Evolutionary conservation across 2,113 vertebrate species (phyloP).

Genomic region (Anarrhichthys ocellatus): DNA sequence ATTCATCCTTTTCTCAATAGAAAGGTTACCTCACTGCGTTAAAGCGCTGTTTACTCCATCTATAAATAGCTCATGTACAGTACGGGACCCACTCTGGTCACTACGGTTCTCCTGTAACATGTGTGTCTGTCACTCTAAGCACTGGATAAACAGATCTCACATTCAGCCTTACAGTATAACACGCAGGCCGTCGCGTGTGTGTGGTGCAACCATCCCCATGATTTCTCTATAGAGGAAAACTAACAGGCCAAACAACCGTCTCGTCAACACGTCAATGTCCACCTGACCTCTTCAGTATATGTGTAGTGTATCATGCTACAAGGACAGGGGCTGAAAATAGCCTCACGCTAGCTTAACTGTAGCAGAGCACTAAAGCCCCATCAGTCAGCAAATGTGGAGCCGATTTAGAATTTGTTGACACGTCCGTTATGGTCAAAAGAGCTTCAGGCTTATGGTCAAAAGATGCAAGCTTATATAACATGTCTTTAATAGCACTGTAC

Average conservation of each 20-base stretch:
- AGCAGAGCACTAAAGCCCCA: slow-evolving; percentile 59
- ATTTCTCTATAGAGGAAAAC: neutral
- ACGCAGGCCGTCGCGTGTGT: neutral
- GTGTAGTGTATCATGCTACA: slow-evolving; percentile 37
- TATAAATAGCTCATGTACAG: slow-evolving; percentile 66
- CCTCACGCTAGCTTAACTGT: slow-evolving; percentile 56
- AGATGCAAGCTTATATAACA: neutral
- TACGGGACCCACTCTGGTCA: slow-evolving; percentile 36
- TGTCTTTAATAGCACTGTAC: neutral
- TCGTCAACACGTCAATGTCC: slow-evolving; percentile 23
- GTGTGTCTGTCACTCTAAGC: slow-evolving; percentile 75
- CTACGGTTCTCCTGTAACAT: slow-evolving; percentile 59
- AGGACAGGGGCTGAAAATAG: slow-evolving; percentile 68
- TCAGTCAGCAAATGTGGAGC: slow-evolving; percentile 40
- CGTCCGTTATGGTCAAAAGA: neutral
- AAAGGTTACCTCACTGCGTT: slow-evolving; percentile 35
- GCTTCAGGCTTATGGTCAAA: slow-evolving; percentile 2
- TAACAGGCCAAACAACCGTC: neutral
- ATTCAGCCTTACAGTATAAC: neutral
- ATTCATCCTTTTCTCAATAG: slow-evolving; percentile 2
- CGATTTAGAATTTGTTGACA: slow-evolving; percentile 20
- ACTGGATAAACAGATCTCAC: slow-evolving; percentile 16
- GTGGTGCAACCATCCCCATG: neutral
- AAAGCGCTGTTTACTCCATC: slow-evolving; percentile 37
- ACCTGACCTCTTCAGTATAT: slow-evolving; percentile 34